These are phyloP conservation scores for Phania funesta DNA, from an alignment of 2,888 invertebrate species.

Conservation along the genomic window DNA sequence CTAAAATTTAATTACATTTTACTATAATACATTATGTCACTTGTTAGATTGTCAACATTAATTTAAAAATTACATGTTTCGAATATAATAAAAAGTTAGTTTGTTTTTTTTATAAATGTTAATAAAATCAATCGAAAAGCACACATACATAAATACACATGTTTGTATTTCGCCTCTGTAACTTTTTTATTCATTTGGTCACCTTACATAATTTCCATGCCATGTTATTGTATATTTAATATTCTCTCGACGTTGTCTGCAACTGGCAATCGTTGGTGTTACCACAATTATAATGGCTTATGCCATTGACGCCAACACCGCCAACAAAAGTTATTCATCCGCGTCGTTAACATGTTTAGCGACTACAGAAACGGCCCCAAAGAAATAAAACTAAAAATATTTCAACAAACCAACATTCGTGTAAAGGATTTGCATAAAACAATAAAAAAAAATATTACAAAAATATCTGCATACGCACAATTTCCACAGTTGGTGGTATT, in stretches of 20 bases:
- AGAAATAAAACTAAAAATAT: constrained; percentile 49
- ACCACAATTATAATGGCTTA: constrained; percentile 67
- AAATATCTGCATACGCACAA: constrained; percentile 57
- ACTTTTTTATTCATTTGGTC: neutral
- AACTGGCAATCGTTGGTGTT: constrained; percentile 67
- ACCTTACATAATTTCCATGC: constrained; percentile 13
- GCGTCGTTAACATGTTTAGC: constrained; percentile 60
- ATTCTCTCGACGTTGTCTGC: constrained; percentile 64
- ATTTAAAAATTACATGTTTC: no score
- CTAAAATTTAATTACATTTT: no score
- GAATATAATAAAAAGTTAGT: no score
- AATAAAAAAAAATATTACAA: neutral
- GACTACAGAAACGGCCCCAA: constrained; percentile 47
- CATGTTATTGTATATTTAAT: constrained; percentile 49
- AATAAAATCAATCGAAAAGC: neutral
- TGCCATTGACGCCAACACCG: constrained; percentile 68
- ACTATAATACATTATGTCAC: no score
- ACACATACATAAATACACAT: no score
- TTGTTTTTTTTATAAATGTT: no score
- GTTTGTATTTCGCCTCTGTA: no score
- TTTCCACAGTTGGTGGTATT: constrained; percentile 66
- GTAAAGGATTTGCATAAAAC: constrained; percentile 64
- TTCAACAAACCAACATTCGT: constrained; percentile 39
- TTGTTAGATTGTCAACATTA: no score
- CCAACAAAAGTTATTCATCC: constrained; percentile 50